phyloP scores from a whole-genome alignment of 2,113 vertebrate species.

The Heterotis niloticus region DNA sequence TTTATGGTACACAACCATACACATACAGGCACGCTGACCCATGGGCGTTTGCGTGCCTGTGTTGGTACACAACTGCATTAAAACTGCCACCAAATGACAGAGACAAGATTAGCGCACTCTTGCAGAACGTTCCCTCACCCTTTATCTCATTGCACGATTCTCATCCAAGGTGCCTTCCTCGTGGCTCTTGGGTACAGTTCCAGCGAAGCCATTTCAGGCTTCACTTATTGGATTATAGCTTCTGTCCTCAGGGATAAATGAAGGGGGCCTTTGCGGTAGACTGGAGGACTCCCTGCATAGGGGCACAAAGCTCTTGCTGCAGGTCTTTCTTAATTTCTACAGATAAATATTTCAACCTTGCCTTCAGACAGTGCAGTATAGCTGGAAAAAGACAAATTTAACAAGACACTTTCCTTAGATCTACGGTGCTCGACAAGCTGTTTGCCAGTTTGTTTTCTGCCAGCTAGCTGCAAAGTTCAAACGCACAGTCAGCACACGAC shows the following conservation, averaged over 20 bases:
- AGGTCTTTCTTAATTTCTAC: neutral
- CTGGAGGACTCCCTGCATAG: neutral
- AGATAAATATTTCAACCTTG: neutral
- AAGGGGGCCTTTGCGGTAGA: constrained; percentile 40
- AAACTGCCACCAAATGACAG: neutral
- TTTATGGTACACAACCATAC: constrained; percentile 32
- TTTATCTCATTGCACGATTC: constrained; percentile 13
- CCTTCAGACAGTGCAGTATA: neutral
- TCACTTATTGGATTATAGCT: constrained; percentile 55
- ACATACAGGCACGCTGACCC: neutral
- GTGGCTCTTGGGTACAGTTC: constrained; percentile 32
- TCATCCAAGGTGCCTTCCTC: constrained; percentile 19
- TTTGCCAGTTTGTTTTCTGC: neutral
- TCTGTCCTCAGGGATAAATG: constrained; percentile 42
- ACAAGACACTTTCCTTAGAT: constrained; percentile 6
- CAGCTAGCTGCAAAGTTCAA: constrained; percentile 1
- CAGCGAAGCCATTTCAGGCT: constrained; percentile 35
- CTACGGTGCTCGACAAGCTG: neutral
- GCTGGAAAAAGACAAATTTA: neutral
- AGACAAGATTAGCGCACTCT: neutral
- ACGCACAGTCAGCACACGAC: too few relatives aligned
- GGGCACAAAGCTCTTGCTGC: too few relatives aligned
- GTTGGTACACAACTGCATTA: constrained; percentile 2
- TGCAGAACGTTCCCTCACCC: neutral
- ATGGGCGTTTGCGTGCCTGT: neutral